Percentiles rank a stretch among this genome's conserved stretches.
Conservation (phyloP, 2,113 vertebrate species). For the Aix galericulata region DNA sequence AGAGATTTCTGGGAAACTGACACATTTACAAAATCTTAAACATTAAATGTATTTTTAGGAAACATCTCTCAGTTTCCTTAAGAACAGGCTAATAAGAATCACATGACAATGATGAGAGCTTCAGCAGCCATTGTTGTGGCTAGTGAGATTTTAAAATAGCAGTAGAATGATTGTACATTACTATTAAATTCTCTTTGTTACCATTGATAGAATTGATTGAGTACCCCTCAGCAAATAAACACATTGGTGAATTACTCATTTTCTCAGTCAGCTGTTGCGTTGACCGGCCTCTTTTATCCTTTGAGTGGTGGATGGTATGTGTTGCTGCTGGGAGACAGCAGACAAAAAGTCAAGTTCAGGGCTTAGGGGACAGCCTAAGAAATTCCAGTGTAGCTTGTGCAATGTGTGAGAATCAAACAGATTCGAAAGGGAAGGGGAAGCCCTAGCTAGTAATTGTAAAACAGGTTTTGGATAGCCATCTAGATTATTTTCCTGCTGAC, state of each 20-base stretch:
- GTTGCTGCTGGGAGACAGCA: constrained; percentile 36
- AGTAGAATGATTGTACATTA: not conserved
- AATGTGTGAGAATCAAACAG: not conserved
- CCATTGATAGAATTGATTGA: not conserved
- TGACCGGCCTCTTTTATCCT: constrained; percentile 26
- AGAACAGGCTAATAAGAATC: not conserved
- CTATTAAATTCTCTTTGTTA: constrained; percentile 1
- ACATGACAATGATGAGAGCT: not conserved
- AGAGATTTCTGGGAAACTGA: not conserved
- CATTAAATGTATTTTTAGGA: not conserved
- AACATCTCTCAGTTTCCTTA: not conserved
- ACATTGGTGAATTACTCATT: not conserved
- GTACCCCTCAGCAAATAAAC: not conserved
- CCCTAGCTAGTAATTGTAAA: not conserved
- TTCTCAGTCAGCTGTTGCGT: constrained; percentile 22
- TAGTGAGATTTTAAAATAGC: not conserved
- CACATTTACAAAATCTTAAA: not conserved
- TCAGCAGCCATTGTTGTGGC: constrained; percentile 20
- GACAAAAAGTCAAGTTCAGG: constrained; percentile 5
- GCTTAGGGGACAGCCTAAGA: not conserved
- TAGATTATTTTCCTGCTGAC: not conserved
- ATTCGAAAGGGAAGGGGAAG: not conserved
- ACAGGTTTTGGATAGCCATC: not conserved
- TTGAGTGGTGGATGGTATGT: not conserved
- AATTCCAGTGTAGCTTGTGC: not conserved